These are phyloP conservation scores for Lamellibrachia columna DNA, from an alignment of 2,888 invertebrate genomes.

Conservation along the genomic window DNA sequence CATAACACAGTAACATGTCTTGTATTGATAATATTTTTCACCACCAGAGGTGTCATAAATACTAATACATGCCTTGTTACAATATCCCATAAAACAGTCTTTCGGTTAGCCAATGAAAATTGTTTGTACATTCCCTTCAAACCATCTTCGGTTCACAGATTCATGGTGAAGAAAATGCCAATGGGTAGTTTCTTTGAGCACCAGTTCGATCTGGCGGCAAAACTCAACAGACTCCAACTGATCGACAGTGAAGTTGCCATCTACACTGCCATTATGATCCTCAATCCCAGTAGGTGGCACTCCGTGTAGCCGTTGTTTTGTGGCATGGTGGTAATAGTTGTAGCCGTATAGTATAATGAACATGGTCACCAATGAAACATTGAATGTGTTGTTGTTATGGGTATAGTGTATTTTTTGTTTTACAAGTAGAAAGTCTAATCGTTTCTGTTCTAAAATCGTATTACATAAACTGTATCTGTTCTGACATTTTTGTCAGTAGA, in stretches of 20 bases:
- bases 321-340: not conserved
- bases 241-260: conserved; percentile 61
- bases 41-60: too few relatives aligned
- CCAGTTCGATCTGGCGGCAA: conserved; percentile 59
- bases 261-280: conserved; percentile 59
- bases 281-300: conserved; percentile 58
- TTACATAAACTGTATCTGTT: not conserved
- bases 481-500: not conserved
- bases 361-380: not conserved
- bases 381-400: not conserved
- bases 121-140: too few relatives aligned
- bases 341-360: too few relatives aligned
- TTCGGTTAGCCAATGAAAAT: too few relatives aligned
- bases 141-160: conserved; percentile 42
- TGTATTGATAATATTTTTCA: too few relatives aligned
- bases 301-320: not conserved
- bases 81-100: too few relatives aligned
- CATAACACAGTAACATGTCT: too few relatives aligned
- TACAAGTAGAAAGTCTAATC: not conserved
- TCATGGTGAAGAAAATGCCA: conserved; percentile 54
- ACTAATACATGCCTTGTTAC: too few relatives aligned
- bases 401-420: not conserved
- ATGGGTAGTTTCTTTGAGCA: conserved; percentile 61
- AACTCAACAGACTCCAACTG: conserved; percentile 55
- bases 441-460: not conserved